Base-by-base conservation (phyloP, 2,113 vertebrate genomes). In the Sander vitreus region DNA sequence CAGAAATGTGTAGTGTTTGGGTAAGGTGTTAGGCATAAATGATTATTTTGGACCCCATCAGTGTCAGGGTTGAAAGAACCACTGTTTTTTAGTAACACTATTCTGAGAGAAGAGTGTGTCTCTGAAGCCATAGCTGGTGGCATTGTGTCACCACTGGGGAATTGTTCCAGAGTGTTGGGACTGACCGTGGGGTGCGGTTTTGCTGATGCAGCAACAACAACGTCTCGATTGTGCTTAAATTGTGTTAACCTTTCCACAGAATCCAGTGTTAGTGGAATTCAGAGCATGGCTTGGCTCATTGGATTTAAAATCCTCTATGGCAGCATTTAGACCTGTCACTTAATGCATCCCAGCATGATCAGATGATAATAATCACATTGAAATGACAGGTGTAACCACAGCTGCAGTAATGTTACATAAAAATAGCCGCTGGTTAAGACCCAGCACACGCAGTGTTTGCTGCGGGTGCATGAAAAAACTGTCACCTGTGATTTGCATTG, bases 131-230 rank as follows among this genome's bases (percentile, higher is more conserved):
- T 16, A 53, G 47, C 71, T 67, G 71, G 48, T 70, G n/a, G 71
- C 55, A 69, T 15, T 73, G 43, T 79, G 63, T 68, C 21, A 66
- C 43, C 64, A 16, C 54, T 54, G 39, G 60, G 83, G 69, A 85
- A 67, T 76, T 69, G 73, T 71, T 83, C 60, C 45, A 69, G 43
- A 0, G 53, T 48, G 79, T 68, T 43, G 39, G 6, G 57, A 79
- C 47, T 55, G 58, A 65, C 82, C 33, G 1, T 39, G 18, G 80
- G 74, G 25, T 63, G 74, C 43, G 23, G 47, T 45, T 81, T 67
- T 85, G 74, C 87, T 88, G 55, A 86, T 1, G 36, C 79, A 81
- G 73, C 50, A 65, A 55, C 43, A 57, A 72, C n/a, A 65, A 75
- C 60, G 59, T 73, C 47, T 57, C n/a, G 19, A 84, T 83, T 80